Evolutionary conservation across 2,113 vertebrate genomes (phyloP).

Genomic region (Camelus dromedarius): DNA sequence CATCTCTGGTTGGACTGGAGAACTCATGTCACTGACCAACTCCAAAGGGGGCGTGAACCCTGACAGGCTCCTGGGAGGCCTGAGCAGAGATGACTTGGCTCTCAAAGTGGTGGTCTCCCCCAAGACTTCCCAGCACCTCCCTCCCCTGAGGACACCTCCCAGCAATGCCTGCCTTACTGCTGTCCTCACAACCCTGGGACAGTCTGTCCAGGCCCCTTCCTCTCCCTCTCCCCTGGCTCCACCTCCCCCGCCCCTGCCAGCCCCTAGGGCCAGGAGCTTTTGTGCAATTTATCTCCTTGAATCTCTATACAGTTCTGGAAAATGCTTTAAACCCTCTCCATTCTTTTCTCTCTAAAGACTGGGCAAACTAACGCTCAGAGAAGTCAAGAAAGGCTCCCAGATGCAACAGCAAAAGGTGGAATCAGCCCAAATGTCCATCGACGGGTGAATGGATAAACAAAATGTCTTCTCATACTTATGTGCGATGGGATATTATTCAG

Average conservation of each 20-base stretch:
- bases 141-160: accelerated
- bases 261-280: neutral
- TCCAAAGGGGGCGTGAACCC: neutral
- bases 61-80: neutral
- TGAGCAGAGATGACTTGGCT: neutral
- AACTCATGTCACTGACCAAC: neutral
- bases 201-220: neutral
- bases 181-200: neutral
- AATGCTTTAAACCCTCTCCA: neutral
- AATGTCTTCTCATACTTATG: neutral
- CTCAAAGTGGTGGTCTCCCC: neutral
- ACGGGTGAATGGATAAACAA: neutral
- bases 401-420: neutral
- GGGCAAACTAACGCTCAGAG: neutral
- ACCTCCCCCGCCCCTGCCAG: no score
- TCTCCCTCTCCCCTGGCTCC: neutral
- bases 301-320: neutral
- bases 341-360: neutral
- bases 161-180: accelerated
- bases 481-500: neutral
- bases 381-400: neutral
- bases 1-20: neutral
- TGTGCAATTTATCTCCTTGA: neutral
- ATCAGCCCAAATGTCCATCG: neutral
- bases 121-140: neutral